Percentiles rank a stretch among this genome's conserved stretches.
These are phyloP conservation scores for Molossus alvarezi DNA, from an alignment of 2,797 vertebrate genomes.

Conservation along the genomic window DNA sequence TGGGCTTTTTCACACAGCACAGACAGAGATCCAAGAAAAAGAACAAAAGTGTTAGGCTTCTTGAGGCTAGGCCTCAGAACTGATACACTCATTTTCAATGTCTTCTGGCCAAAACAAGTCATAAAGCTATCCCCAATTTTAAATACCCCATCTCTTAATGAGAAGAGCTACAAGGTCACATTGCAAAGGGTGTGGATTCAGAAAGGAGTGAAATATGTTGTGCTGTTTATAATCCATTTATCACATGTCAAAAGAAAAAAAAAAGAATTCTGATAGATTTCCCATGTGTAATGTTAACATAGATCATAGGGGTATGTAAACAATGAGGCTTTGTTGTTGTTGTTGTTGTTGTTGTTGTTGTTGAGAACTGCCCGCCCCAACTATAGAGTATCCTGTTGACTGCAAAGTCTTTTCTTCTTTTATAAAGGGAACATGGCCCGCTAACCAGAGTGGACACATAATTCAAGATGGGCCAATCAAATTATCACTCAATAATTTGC, in stretches of 20 bases:
- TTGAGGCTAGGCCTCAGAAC: not conserved
- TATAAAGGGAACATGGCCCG: not conserved
- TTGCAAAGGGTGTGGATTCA: not conserved
- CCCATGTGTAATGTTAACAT: not conserved
- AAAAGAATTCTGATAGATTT: not conserved
- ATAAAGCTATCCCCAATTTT: not conserved
- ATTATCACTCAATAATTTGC: slow-evolving; percentile 14
- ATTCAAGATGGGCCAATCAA: not conserved
- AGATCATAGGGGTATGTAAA: not conserved
- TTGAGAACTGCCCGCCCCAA: not conserved
- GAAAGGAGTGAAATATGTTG: not conserved
- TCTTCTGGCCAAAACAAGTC: not conserved
- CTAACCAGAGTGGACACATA: not conserved
- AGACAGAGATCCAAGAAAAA: not conserved
- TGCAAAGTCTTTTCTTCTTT: not conserved
- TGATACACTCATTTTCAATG: not conserved
- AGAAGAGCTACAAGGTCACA: not conserved
- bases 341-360: too few relatives aligned
- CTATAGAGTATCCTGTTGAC: not conserved
- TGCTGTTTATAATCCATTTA: not conserved
- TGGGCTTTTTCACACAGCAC: not conserved
- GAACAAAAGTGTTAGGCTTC: not conserved
- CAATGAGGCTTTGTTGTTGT: not conserved
- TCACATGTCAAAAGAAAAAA: not conserved
- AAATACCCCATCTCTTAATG: not conserved